Evolutionary conservation across 2,113 vertebrate genomes (phyloP).

Genomic region (Emberiza fucata): DNA sequence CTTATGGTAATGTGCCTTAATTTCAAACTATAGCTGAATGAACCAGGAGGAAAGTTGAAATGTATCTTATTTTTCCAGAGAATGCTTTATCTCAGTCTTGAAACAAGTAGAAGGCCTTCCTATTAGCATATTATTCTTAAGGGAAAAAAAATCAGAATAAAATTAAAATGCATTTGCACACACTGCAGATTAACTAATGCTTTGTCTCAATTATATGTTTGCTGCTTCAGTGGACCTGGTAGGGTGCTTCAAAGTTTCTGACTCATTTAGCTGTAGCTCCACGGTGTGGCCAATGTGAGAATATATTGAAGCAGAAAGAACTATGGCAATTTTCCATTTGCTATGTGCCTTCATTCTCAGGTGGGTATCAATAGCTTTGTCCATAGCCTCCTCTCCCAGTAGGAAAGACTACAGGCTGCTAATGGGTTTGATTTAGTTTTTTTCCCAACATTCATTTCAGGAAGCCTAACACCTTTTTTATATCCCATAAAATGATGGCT

Average conservation of each 20-base stretch:
- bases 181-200: background rate
- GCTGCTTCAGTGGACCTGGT: background rate
- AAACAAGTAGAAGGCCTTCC: background rate
- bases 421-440: background rate
- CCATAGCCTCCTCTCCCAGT: background rate
- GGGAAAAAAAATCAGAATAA: background rate
- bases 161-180: background rate
- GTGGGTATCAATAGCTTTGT: background rate
- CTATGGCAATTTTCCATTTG: background rate
- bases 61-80: background rate
- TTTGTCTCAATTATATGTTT: background rate
- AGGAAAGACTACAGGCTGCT: background rate
- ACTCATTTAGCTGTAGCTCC: constrained; percentile 62
- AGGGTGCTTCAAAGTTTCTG: background rate
- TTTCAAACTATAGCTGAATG: background rate
- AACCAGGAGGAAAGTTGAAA: background rate
- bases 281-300: constrained; percentile 39
- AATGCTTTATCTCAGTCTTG: background rate
- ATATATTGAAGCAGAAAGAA: background rate
- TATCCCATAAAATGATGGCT: background rate
- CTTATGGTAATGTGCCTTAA: background rate
- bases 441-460: background rate
- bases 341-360: background rate
- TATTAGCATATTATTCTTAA: background rate
- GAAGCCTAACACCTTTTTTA: background rate